A percentile compares a stretch with the other conserved stretches of the same genome.
Conservation (phyloP, 2,888 invertebrate species). For the Campopleginae sp. region DNA sequence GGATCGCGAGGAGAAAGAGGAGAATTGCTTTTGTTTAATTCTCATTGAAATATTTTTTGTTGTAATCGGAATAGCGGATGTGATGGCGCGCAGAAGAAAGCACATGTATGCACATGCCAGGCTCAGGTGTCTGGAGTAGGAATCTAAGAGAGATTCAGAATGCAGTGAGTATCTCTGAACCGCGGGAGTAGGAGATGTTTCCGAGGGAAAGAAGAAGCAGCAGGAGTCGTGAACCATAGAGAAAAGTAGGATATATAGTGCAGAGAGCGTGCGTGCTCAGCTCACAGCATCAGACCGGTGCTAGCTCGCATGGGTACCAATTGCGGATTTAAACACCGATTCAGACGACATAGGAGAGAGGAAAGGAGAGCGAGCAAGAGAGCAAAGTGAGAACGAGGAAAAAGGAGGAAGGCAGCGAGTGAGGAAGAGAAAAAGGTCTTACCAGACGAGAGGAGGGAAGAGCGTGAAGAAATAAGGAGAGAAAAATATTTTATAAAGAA, state of each 20-base stretch:
- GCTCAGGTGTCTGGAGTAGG: conserved; percentile 30
- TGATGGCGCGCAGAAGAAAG: background rate
- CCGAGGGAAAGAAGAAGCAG: conserved; percentile 40
- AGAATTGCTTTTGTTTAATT: conserved; percentile 3
- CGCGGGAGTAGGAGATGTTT: conserved; percentile 36
- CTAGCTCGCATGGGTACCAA: conserved; percentile 65
- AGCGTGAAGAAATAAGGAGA: conserved; percentile 9
- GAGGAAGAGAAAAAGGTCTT: conserved; percentile 2
- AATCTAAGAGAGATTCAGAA: conserved; percentile 51
- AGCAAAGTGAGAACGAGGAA: background rate
- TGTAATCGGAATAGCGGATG: conserved; percentile 30
- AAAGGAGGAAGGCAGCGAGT: background rate
- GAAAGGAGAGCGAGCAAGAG: conserved; percentile 50
- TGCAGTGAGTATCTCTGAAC: conserved; percentile 42
- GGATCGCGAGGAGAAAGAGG: background rate
- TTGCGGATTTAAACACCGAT: conserved; percentile 70
- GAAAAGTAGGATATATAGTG: conserved; percentile 6
- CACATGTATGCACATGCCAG: conserved; percentile 12
- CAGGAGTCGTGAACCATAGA: conserved; percentile 30
- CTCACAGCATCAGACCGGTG: conserved; percentile 33
- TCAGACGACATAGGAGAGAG: conserved; percentile 54
- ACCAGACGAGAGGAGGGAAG: conserved; percentile 1
- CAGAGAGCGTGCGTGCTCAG: conserved; percentile 44
- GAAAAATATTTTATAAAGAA: background rate
- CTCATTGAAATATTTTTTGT: background rate